Conservation (phyloP, 2,113 vertebrate genomes). For the Bettongia penicillata region DNA sequence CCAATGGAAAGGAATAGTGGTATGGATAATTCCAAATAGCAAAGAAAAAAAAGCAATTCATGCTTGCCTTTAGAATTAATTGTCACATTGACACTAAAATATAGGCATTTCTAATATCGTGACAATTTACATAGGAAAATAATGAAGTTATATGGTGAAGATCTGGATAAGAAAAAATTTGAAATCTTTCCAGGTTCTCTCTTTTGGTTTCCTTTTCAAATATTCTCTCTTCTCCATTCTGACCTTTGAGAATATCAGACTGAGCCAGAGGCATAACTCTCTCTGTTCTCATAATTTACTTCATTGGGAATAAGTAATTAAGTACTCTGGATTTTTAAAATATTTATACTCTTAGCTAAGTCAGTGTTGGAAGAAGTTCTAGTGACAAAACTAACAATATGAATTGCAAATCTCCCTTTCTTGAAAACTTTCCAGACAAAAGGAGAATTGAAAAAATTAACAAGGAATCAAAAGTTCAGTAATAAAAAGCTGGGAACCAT, state of each 20-base stretch:
- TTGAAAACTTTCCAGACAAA: background rate
- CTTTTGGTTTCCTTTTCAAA: background rate
- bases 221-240: background rate
- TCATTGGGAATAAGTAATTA: background rate
- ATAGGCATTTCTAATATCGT: background rate
- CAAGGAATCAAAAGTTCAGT: background rate
- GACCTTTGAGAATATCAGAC: background rate
- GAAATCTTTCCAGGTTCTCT: background rate
- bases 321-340: background rate
- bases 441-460: constrained; percentile 12
- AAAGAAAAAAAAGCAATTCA: constrained; percentile 43
- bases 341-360: background rate
- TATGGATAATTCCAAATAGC: constrained; percentile 14
- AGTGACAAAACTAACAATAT: background rate
- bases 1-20: constrained; percentile 68
- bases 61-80: background rate
- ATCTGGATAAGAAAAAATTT: background rate
- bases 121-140: background rate
- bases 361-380: background rate
- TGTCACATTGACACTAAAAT: background rate
- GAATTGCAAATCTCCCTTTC: constrained; percentile 13
- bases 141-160: background rate
- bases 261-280: background rate
- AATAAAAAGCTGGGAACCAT: background rate
- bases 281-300: background rate